phyloP scores from a whole-genome alignment of 2,797 vertebrate species.

The Gymnothorax javanicus region DNA sequence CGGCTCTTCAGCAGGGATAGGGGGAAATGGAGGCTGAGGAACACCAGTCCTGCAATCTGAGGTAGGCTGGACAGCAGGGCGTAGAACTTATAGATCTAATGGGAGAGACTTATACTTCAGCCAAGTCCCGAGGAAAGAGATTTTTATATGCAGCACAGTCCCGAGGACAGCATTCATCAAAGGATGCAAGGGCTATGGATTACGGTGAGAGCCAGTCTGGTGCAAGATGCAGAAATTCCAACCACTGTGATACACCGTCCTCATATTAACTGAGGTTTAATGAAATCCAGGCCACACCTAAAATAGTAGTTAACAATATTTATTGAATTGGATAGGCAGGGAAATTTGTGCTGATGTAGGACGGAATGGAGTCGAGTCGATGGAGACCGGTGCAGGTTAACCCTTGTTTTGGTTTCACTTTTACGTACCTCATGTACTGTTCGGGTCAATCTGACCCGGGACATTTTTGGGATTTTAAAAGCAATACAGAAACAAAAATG shows the following conservation, averaged over 20 bases:
- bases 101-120: conserved; percentile 19
- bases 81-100: conserved; percentile 89
- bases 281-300: too few relatives aligned
- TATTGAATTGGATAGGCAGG: too few relatives aligned
- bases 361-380: too few relatives aligned
- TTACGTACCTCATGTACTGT: too few relatives aligned
- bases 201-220: neutral
- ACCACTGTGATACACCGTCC: neutral
- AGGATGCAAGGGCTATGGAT: neutral
- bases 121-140: neutral
- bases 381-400: too few relatives aligned
- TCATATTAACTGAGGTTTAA: neutral
- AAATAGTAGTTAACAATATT: too few relatives aligned
- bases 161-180: neutral
- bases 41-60: conserved; percentile 82
- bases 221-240: neutral
- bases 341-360: too few relatives aligned
- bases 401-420: too few relatives aligned
- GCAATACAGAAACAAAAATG: too few relatives aligned
- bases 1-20: conserved; percentile 76
- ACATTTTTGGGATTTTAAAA: too few relatives aligned
- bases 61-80: conserved; percentile 85
- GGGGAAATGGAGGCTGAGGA: conserved; percentile 83
- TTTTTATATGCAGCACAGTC: neutral
- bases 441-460: too few relatives aligned